A percentile compares a stretch with the other conserved stretches of the same genome.
Conservation (phyloP, 2,113 vertebrate species). For the Grammomys dolichurus region DNA sequence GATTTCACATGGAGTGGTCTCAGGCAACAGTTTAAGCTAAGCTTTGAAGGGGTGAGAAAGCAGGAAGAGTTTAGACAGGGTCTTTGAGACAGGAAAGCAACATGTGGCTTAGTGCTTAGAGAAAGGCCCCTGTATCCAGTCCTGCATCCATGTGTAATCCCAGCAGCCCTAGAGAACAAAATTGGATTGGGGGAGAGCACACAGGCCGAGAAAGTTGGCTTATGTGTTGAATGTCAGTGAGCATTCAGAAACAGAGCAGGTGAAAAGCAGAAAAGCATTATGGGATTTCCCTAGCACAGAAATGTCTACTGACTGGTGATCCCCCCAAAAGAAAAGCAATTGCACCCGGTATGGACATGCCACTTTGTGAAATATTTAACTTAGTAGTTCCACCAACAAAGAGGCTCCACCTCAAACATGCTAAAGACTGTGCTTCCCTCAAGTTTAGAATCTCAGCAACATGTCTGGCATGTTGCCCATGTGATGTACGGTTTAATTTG, state of each 20-base stretch:
- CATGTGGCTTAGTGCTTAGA: not conserved
- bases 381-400: not conserved
- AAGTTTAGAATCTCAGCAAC: not conserved
- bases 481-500: too few species aligned
- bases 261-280: not conserved
- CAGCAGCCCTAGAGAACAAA: not conserved
- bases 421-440: not conserved
- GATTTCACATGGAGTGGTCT: not conserved
- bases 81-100: conserved; percentile 12
- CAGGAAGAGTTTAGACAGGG: not conserved
- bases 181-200: not conserved
- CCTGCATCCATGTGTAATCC: not conserved
- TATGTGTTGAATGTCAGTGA: not conserved
- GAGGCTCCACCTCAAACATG: not conserved
- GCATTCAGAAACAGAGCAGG: conserved; percentile 40
- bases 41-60: not conserved
- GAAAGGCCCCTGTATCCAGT: not conserved
- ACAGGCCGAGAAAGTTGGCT: not conserved
- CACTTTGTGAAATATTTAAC: not conserved
- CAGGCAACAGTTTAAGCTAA: not conserved
- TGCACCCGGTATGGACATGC: not conserved
- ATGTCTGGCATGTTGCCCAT: not conserved
- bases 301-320: conserved; percentile 15
- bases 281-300: not conserved
- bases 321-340: conserved; percentile 15